A percentile compares a stretch with the other conserved stretches of the same genome.
Evolutionary conservation across 2,888 invertebrate genomes (phyloP).

Genomic region (Napeogenes inachia): DNA sequence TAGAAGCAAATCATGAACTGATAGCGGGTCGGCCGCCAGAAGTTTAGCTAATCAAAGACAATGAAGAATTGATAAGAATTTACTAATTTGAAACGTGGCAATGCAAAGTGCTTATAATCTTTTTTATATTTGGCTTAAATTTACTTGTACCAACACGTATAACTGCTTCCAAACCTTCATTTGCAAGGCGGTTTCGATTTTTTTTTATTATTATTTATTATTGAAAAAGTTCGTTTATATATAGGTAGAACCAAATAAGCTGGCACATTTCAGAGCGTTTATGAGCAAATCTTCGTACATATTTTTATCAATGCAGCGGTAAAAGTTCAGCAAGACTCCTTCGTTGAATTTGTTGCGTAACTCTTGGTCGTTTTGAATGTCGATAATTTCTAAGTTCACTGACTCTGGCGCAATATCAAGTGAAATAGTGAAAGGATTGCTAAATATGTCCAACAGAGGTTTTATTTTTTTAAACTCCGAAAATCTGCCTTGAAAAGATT

Average conservation of each 20-base stretch:
- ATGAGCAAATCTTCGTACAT: slow-evolving; percentile 12
- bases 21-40: too few relatives aligned
- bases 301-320: slow-evolving; percentile 19
- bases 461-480: too few relatives aligned
- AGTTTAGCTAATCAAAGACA: too few relatives aligned
- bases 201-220: neutral
- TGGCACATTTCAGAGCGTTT: slow-evolving; percentile 8
- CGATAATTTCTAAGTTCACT: slow-evolving; percentile 30
- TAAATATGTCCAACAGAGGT: too few relatives aligned
- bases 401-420: slow-evolving; percentile 28
- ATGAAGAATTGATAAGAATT: too few relatives aligned
- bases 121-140: too few relatives aligned
- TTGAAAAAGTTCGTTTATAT: too few relatives aligned
- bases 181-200: slow-evolving; percentile 24
- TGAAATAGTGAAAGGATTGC: slow-evolving; percentile 23
- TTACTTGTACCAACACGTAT: too few relatives aligned
- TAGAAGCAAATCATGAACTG: too few relatives aligned
- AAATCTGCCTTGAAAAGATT: slow-evolving; percentile 10
- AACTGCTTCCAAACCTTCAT: slow-evolving; percentile 20
- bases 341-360: slow-evolving; percentile 27
- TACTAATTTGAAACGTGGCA: too few relatives aligned
- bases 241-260: neutral
- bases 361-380: slow-evolving; percentile 30
- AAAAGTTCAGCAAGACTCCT: slow-evolving; percentile 23
- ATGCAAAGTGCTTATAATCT: too few relatives aligned